Evolutionary conservation across 2,113 vertebrate species (phyloP), one percentile per base, ranked within the genome.

Genomic region (Meleagris gallopavo): DNA sequence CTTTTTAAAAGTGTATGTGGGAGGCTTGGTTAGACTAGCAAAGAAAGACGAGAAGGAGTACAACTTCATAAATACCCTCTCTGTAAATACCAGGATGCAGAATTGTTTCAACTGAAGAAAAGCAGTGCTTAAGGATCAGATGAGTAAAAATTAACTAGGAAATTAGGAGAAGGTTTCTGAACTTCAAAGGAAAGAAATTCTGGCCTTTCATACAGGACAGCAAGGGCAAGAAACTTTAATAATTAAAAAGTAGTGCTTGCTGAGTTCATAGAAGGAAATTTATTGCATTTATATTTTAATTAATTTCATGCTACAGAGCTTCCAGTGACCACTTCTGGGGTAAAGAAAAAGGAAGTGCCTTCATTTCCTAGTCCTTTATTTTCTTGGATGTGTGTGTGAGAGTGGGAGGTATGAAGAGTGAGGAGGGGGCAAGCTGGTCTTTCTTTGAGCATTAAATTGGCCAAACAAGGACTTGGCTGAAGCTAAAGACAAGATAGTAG

Each of bases 261-360:
- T 69, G 92, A 84, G 86, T 93, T 95, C 96, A 93, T 96, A 88
- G 80, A 65, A 93, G 86, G 90, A 95, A 94, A 90, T 94, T 69
- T 61, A 88, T n/a, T 93, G 77, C 76, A 72, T 95, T 95, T 96
- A 72, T 96, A 92, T 94, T 96, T 96, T 96, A 96, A 96, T 96
- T 96, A 95, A 93, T 96, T 96, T 96, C 90, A 96, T 96, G 96
- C 95, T 93, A 90, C 96, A 96, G 90, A 96, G 94, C 80, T 95
- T 81, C 73, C 61, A 93, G 94, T 95, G 96, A 95, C 96, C 96
- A 96, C 77, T 95, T 40, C 13, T 93, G 92, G 92, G 88, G 82
- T 88, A 93, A 95, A n/a, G n/a, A 88, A 88, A 61, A 88, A 92
- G 92, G 83, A 93, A 95, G 73, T 83, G 38, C 76, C 83, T 94